Conservation (phyloP, 2,888 invertebrate genomes). For the Limulus polyphemus region DNA sequence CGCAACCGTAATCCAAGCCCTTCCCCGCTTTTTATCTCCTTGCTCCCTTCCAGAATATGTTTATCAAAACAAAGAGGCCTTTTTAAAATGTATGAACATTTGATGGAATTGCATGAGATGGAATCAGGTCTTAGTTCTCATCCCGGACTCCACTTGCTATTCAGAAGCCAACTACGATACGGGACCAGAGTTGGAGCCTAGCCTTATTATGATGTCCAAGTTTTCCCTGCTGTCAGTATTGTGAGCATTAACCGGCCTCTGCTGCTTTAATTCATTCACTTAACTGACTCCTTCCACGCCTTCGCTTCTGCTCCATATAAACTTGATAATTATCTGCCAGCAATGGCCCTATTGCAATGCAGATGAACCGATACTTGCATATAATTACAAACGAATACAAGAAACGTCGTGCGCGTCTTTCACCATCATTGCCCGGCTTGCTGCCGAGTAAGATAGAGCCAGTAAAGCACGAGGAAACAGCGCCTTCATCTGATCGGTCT, state of each 20-base stretch:
- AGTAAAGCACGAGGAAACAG: too few species aligned
- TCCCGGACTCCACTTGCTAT: too few species aligned
- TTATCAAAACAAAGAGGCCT: slow-evolving; percentile 23
- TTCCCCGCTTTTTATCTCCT: too few species aligned
- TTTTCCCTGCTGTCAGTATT: too few species aligned
- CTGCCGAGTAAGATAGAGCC: too few species aligned
- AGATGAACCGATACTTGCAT: slow-evolving; percentile 23
- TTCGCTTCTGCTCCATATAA: slow-evolving; percentile 24
- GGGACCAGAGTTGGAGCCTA: slow-evolving; percentile 2
- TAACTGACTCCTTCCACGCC: slow-evolving; percentile 15
- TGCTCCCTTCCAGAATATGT: slow-evolving; percentile 13
- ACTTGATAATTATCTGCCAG: slow-evolving; percentile 23
- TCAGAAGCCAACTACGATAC: slow-evolving; percentile 12
- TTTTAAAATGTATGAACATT: slow-evolving; percentile 25
- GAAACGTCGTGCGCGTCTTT: slow-evolving; percentile 7
- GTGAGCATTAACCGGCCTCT: too few species aligned
- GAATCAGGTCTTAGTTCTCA: slow-evolving; percentile 1
- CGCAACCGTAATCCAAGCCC: too few species aligned
- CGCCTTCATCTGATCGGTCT: too few species aligned
- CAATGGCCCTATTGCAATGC: slow-evolving; percentile 19
- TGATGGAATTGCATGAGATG: slow-evolving; percentile 15
- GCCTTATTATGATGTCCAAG: too few species aligned
- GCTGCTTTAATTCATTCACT: slow-evolving; percentile 21
- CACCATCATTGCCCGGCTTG: too few species aligned
- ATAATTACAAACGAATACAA: slow-evolving; percentile 25